Conservation (phyloP, 92 coral and sea anemone species). For the Epizoanthus ramosus region DNA sequence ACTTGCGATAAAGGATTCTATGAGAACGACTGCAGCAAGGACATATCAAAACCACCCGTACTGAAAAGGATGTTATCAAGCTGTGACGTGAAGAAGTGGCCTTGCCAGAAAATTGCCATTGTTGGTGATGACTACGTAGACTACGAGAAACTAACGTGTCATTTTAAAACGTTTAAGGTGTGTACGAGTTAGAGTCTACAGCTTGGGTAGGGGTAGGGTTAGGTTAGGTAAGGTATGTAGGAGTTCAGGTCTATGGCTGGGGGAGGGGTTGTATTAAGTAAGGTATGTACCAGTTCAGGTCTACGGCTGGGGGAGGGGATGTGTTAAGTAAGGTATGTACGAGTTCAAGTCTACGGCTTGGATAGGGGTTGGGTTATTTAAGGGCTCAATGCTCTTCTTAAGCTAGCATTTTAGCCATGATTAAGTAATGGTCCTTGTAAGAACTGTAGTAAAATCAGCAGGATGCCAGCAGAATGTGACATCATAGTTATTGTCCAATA, state of each 20-base stretch:
- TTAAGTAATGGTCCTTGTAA: too few relatives aligned
- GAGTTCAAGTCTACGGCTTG: too few relatives aligned
- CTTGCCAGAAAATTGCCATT: constrained; percentile 1
- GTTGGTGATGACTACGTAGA: constrained; percentile 7
- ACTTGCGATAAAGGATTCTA: not conserved
- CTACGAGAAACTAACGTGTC: not conserved
- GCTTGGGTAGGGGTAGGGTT: not conserved
- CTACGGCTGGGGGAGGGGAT: not conserved
- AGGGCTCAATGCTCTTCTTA: too few relatives aligned
- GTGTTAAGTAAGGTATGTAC: too few relatives aligned
- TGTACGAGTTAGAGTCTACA: not conserved
- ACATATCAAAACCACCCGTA: not conserved
- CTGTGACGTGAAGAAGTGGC: not conserved
- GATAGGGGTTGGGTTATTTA: too few relatives aligned
- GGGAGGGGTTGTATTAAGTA: not conserved
- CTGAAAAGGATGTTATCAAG: not conserved
- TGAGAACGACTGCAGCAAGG: constrained; percentile 12
- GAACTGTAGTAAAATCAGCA: too few relatives aligned
- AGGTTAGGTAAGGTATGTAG: not conserved
- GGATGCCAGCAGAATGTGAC: too few relatives aligned
- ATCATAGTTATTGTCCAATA: too few relatives aligned
- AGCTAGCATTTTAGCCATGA: too few relatives aligned
- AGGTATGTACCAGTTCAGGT: not conserved
- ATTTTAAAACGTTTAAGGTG: not conserved
- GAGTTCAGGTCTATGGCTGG: not conserved